Evolutionary conservation across 2,888 invertebrate species (phyloP).

Genomic region (Phyllotreta cruciferae): DNA sequence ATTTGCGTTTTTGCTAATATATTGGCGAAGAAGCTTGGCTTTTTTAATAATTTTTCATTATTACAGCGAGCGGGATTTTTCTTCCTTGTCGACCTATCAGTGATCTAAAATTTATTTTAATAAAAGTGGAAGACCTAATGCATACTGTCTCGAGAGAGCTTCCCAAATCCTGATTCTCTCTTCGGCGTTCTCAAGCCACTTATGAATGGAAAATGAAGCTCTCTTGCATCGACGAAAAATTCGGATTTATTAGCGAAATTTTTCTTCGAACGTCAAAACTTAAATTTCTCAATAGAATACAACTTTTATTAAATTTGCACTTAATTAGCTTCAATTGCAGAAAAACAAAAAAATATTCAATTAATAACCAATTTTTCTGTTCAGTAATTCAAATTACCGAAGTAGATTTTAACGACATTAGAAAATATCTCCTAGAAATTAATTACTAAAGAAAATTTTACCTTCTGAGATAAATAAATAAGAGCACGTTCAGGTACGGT

Average conservation of each 20-base stretch:
- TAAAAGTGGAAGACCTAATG: constrained; percentile 45
- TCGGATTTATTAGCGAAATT: constrained; percentile 21
- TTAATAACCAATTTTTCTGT: no score
- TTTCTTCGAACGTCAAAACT: constrained; percentile 9
- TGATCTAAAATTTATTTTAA: constrained; percentile 32
- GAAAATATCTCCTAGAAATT: no score
- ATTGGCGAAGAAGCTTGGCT: no score
- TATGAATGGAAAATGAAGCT: constrained; percentile 23
- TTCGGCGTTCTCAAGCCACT: constrained; percentile 22
- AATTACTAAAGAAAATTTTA: no score
- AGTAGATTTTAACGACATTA: no score
- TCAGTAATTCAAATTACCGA: no score
- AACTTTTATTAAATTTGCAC: background rate
- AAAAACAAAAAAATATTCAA: no score
- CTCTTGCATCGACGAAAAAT: constrained; percentile 19
- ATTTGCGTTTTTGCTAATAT: no score
- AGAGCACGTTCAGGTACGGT: background rate
- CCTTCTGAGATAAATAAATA: no score
- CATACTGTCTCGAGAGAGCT: constrained; percentile 37
- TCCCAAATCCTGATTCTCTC: constrained; percentile 26
- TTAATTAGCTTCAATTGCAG: no score
- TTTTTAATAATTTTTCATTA: no score
- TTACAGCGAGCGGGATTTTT: no score
- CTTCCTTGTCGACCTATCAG: background rate
- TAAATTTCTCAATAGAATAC: background rate